Base-by-base conservation (phyloP, 2,888 invertebrate species). In the Tipula lateralis region DNA sequence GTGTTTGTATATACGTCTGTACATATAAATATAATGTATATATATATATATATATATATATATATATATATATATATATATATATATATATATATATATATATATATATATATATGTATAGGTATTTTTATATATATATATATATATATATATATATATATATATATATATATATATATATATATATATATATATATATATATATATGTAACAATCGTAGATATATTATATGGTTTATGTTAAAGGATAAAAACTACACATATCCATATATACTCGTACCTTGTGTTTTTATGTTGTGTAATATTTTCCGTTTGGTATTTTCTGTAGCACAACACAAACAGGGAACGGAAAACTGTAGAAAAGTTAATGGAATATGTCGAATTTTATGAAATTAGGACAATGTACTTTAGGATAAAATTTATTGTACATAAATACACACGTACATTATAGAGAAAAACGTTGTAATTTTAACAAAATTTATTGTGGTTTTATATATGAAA, bases 301-400 rank as follows among this genome's bases (percentile, higher is more conserved):
- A 66, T 24, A 66, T 66, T 66, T 66, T 66, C 66, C 66, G 66
- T 66, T 66, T 66, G 66, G 44, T 44, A n/a, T 66, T 66, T 66
- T 66, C 66, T 66, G 24, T 66, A n/a, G n/a, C n/a, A 24, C 24
- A 66, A 24, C 9, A 66, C 24, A 66, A 24, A 44, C 16, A 66
- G 24, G 24, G 66, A 66, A 66, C 66, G 24, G 66, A 66, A 66
- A 66, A 66, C 24, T 66, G 66, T 66, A 66, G n/a, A 24, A 66
- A 66, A 66, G 66, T 66, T 66, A 66, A 66, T 66, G 66, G 66
- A 66, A 66, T 66, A 66, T 66, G 66, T 66, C 66, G 66, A 66
- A 66, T 66, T 66, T 66, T 24, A 66, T 66, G 66, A 66, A 66
- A 66, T 66, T 66, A 66, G 66, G 66, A 66, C 66, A 66, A 24